phyloP scores from a whole-genome alignment of 2,797 vertebrate genomes.

The Catharus ustulatus region DNA sequence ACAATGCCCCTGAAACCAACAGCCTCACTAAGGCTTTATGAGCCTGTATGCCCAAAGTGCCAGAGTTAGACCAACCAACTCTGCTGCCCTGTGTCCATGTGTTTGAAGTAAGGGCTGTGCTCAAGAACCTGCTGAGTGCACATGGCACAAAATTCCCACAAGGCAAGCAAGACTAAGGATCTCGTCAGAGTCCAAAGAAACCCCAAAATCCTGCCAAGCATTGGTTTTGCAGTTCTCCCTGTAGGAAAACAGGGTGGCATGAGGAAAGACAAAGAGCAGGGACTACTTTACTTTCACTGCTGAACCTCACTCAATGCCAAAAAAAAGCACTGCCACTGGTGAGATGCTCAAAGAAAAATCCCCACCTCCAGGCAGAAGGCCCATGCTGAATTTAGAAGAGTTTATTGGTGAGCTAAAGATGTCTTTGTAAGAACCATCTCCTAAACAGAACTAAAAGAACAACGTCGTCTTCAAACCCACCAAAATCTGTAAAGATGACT shows the following conservation, averaged over 20 bases:
- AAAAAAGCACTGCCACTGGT: neutral
- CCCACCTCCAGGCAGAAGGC: neutral
- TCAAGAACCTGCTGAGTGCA: neutral
- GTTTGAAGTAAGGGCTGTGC: neutral
- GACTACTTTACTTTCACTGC: neutral
- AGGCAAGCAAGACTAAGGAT: neutral
- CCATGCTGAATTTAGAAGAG: neutral
- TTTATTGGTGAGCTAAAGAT: neutral
- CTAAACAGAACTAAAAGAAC: neutral
- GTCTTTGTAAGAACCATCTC: neutral
- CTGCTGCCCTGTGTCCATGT: neutral
- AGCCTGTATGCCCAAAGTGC: neutral
- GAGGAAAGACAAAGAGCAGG: neutral
- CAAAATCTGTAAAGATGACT: conserved; percentile 1
- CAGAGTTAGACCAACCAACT: neutral
- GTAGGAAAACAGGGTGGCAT: accelerated
- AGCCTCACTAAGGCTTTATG: neutral
- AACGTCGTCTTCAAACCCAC: neutral
- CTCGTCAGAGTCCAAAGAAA: accelerated
- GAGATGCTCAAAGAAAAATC: neutral
- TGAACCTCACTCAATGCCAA: accelerated
- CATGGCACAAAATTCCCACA: neutral
- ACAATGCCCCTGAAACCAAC: neutral
- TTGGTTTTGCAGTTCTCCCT: neutral
- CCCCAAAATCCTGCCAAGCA: accelerated